Evolutionary conservation across 2,113 vertebrate genomes (phyloP).

Genomic region (Myotis davidii): DNA sequence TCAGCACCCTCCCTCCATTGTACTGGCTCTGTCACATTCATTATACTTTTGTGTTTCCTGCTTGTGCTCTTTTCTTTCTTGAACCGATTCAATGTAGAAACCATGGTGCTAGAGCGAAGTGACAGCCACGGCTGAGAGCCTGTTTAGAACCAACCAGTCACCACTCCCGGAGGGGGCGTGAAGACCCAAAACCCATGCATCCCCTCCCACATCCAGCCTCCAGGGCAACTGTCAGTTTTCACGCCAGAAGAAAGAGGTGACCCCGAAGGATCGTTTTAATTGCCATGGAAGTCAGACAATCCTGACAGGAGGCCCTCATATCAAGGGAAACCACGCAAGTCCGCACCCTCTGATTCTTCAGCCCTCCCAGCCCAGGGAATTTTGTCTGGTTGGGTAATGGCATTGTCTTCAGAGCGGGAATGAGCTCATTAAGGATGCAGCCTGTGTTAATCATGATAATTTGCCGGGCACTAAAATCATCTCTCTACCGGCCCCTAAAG

Average conservation of each 20-base stretch:
- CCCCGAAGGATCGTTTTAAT: background rate
- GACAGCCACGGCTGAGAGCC: background rate
- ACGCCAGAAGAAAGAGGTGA: background rate
- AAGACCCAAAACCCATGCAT: background rate
- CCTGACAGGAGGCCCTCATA: background rate
- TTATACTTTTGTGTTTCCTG: rapidly evolving
- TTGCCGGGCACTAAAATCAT: slow-evolving; percentile 80
- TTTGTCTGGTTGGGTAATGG: slow-evolving; percentile 83
- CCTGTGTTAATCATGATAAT: slow-evolving; percentile 87
- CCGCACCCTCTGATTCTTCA: background rate
- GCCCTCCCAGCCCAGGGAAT: slow-evolving; percentile 37
- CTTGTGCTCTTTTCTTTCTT: background rate
- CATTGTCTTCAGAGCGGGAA: slow-evolving; percentile 86
- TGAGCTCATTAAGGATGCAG: slow-evolving; percentile 86
- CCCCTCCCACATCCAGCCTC: rapidly evolving
- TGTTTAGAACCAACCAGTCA: background rate
- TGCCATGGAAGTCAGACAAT: background rate
- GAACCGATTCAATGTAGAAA: background rate
- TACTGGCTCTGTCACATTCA: rapidly evolving
- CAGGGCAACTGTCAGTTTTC: background rate
- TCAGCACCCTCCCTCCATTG: too few species aligned
- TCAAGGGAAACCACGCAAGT: background rate
- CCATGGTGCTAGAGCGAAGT: background rate
- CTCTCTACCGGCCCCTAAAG: background rate
- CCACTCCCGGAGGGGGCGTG: rapidly evolving